Percentiles rank a stretch among this genome's conserved stretches.
phyloP scores from a whole-genome alignment of 2,797 vertebrate species.

The Melanotaenia boesemani region DNA sequence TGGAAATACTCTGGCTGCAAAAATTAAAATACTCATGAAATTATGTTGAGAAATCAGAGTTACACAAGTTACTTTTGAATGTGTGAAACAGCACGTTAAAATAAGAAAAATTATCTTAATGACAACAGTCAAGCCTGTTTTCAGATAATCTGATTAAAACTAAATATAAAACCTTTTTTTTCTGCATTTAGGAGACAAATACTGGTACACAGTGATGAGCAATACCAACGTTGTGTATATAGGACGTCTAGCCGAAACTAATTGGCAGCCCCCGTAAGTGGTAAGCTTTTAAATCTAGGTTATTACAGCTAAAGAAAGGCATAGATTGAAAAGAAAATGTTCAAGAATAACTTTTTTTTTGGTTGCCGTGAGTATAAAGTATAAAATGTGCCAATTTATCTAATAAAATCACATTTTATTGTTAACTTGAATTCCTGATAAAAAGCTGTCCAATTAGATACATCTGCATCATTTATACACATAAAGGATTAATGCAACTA shows the following conservation, averaged over 20 bases:
- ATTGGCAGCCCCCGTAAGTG: conserved; percentile 8
- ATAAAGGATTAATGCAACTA: background rate
- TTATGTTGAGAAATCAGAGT: background rate
- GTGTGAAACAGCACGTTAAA: background rate
- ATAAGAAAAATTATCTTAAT: background rate
- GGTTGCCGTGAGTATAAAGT: background rate
- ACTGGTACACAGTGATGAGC: background rate
- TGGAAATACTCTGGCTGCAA: conserved; percentile 39
- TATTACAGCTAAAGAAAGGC: background rate
- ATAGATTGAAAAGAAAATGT: background rate
- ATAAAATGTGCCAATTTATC: background rate
- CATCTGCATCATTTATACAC: background rate
- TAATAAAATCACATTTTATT: background rate
- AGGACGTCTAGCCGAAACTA: background rate
- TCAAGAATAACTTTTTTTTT: background rate
- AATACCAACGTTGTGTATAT: background rate
- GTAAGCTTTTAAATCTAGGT: background rate
- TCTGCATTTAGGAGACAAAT: background rate
- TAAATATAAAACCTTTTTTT: background rate
- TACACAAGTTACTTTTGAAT: background rate
- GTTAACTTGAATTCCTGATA: background rate
- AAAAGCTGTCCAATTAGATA: background rate
- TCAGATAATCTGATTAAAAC: background rate
- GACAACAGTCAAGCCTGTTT: background rate
- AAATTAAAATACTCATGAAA: background rate